Base-by-base conservation (phyloP, 2,113 vertebrate genomes). In the Embiotoca jacksoni region DNA sequence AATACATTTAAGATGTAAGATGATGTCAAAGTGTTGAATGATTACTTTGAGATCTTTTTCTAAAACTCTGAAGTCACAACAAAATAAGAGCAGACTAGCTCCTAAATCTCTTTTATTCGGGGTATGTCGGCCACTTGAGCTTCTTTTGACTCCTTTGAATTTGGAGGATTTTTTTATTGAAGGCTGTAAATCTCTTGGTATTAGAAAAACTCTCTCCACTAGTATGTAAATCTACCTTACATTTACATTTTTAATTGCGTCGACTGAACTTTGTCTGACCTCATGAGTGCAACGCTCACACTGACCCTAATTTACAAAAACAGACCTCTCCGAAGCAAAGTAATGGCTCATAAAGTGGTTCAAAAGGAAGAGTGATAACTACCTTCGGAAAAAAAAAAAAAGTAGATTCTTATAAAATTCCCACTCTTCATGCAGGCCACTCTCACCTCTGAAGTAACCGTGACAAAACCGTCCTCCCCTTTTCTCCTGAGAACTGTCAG, bases 401-500 rank as follows among this genome's bases (percentile, higher is more conserved):
- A 49, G 35, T 11, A 59, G 53, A 60, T 14, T 35, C 55, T 66
- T 60, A 47, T 44, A 54, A 62, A 37, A 9, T 46, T 35, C 11
- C 56, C n/a, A 50, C 3, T 64, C 41, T 10, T 11, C 3, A 1
- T 46, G 50, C 32, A 15, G 69, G n/a, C 14, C 23, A 3, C 57
- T 39, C 41, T 75, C 62, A 82, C 49, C 64, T 52, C 72, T 73
- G 10, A 64, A 57, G 64, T 5, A 23, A 62, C 66, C 35, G 10
- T 76, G 57, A 76, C 84, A 63, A 79, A 90, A 83, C 61, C 47
- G 31, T 52, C 72, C 57, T 44, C 67, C 60, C 33, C n/a, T 59
- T 72, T 46, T 46, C 67, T 66, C 39, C n/a, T 37, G 69, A 60
- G 86, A 79, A 47, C 76, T 37, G 66, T 55, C 59, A 50, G 53